A percentile compares a stretch with the other conserved stretches of the same genome.
These are phyloP conservation scores for Puntigrus tetrazona DNA, from an alignment of 2,113 vertebrate genomes.

Conservation along the genomic window DNA sequence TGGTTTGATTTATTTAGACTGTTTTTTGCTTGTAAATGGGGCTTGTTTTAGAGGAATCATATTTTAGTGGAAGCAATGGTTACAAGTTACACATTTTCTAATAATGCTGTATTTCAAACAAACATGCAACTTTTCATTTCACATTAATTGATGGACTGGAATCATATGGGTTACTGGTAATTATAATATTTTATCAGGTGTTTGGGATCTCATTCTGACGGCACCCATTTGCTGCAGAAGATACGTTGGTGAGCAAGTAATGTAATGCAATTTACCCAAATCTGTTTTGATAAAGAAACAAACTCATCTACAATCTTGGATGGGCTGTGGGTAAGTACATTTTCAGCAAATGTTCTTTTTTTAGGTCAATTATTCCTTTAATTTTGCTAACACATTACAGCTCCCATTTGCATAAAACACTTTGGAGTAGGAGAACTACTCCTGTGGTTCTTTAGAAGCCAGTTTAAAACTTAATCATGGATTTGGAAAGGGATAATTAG, in stretches of 20 bases:
- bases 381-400: neutral
- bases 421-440: neutral
- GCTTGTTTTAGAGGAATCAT: neutral
- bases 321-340: neutral
- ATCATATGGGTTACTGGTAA: neutral
- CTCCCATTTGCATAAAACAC: neutral
- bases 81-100: too few species aligned
- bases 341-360: neutral
- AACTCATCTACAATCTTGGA: neutral
- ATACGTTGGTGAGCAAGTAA: too few species aligned
- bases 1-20: too few species aligned
- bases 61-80: neutral
- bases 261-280: too few species aligned
- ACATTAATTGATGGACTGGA: neutral
- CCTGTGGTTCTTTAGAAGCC: neutral
- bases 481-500: conserved; percentile 23
- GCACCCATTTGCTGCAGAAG: neutral
- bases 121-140: neutral
- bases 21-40: neutral
- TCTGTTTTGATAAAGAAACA: too few species aligned
- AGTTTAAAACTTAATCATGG: neutral
- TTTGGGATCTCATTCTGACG: neutral
- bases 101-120: neutral
- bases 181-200: neutral
- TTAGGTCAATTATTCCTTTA: neutral